Conservation (phyloP, 2,797 vertebrate genomes). For the Sebastes cheni region DNA sequence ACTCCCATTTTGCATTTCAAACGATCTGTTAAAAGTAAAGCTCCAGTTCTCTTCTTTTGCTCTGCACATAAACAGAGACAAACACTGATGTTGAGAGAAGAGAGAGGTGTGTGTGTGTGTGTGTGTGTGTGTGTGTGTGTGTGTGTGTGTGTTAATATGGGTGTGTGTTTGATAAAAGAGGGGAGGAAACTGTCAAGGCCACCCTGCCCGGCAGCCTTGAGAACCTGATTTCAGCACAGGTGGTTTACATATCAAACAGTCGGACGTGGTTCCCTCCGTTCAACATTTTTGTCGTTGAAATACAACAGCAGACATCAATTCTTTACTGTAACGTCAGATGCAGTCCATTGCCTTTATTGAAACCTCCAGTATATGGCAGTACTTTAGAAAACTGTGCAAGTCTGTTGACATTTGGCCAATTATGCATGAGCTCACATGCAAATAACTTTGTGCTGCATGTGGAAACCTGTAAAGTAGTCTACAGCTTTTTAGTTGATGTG, state of each 20-base stretch:
- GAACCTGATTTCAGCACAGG: background rate
- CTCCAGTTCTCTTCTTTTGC: background rate
- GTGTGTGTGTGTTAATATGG: background rate
- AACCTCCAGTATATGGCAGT: background rate
- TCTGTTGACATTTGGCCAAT: background rate
- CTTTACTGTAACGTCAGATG: background rate
- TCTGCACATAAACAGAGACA: background rate
- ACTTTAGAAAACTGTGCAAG: background rate
- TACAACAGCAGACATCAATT: background rate
- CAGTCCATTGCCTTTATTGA: background rate
- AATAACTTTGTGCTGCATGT: background rate
- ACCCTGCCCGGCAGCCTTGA: background rate
- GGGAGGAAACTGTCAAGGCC: slow-evolving; percentile 21
- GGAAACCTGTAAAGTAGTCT: background rate
- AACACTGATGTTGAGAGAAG: background rate
- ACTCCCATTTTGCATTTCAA: background rate
- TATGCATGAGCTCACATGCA: background rate
- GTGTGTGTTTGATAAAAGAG: background rate
- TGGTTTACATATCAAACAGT: slow-evolving; percentile 1
- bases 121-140: background rate
- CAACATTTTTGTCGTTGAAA: background rate
- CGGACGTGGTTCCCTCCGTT: no score
- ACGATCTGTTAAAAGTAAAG: background rate
- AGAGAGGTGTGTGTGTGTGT: background rate
- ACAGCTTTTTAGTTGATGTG: background rate